These are phyloP conservation scores for Camelus dromedarius DNA, from an alignment of 2,113 vertebrate genomes.

Conservation along the genomic window DNA sequence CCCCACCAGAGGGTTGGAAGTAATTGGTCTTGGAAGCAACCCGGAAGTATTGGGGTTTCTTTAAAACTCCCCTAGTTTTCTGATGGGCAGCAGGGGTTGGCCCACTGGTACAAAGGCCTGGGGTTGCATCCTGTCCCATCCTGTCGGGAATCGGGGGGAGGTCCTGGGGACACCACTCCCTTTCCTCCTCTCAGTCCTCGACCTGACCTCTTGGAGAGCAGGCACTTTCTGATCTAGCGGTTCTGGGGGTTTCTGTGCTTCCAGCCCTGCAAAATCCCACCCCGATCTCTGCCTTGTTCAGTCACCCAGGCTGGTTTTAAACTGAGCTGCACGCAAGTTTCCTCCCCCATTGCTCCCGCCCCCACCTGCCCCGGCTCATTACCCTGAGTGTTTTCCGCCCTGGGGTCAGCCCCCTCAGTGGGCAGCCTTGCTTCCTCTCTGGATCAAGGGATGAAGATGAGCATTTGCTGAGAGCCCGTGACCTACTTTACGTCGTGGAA, in stretches of 20 bases:
- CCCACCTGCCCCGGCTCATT: rapidly evolving
- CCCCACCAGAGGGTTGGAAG: background rate
- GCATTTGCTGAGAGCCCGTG: background rate
- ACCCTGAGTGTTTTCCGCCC: rapidly evolving
- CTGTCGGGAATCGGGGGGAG: background rate
- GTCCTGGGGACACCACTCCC: background rate
- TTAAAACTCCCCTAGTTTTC: background rate
- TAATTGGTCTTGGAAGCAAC: background rate
- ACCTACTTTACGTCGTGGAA: background rate
- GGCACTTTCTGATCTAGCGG: background rate
- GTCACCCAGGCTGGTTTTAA: background rate
- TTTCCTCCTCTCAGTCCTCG: background rate
- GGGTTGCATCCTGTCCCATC: background rate
- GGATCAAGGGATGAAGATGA: background rate
- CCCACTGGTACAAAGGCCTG: background rate
- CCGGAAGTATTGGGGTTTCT: background rate
- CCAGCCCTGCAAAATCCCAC: background rate
- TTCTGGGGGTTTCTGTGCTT: background rate
- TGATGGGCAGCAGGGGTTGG: too few relatives aligned
- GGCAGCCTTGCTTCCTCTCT: background rate
- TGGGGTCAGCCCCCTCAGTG: background rate
- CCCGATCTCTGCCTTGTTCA: background rate
- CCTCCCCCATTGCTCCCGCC: too few relatives aligned
- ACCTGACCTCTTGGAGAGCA: background rate
- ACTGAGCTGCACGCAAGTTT: rapidly evolving